A percentile compares a stretch with the other conserved stretches of the same genome.
phyloP scores from a whole-genome alignment of 1,140 invertebrate species.

The Drosophila gunungcola region DNA sequence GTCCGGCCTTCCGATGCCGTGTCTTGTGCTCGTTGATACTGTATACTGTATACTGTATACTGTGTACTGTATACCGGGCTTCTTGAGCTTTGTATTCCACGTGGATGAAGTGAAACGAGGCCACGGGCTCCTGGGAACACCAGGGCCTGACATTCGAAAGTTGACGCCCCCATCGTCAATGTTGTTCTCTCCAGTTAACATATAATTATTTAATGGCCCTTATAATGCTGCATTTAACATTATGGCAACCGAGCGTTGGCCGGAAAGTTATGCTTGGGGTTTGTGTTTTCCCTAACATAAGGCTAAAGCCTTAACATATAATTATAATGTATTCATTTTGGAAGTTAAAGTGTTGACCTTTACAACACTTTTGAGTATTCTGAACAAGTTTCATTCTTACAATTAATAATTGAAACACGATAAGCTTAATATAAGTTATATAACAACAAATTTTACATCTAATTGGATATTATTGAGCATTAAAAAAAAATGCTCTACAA shows the following conservation, averaged over 20 bases:
- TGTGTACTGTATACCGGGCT: neutral
- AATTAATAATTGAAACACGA: too few relatives aligned
- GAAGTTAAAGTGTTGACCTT: too few relatives aligned
- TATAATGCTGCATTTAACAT: slow-evolving; percentile 38
- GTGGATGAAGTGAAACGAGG: neutral
- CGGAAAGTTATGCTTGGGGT: neutral
- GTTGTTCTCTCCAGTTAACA: slow-evolving; percentile 54
- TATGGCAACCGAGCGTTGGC: slow-evolving; percentile 16
- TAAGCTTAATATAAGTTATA: too few relatives aligned
- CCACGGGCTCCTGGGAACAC: slow-evolving; percentile 2
- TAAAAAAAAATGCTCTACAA: too few relatives aligned
- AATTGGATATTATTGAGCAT: too few relatives aligned
- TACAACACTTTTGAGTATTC: too few relatives aligned
- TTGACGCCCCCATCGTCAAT: slow-evolving; percentile 30
- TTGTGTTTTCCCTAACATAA: neutral
- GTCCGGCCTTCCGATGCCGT: slow-evolving; percentile 37
- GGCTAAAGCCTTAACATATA: too few relatives aligned
- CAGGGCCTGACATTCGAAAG: slow-evolving; percentile 28
- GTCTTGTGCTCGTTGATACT: slow-evolving; percentile 49
- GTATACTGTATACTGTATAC: too few relatives aligned
- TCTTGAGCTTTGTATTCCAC: slow-evolving; percentile 29
- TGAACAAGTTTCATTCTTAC: too few relatives aligned
- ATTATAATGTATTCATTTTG: too few relatives aligned
- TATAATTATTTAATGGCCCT: slow-evolving; percentile 70
- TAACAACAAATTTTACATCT: too few relatives aligned